These are phyloP conservation scores for Paedocypris micromegethes DNA, from an alignment of 2,797 vertebrate genomes.

Conservation along the genomic window DNA sequence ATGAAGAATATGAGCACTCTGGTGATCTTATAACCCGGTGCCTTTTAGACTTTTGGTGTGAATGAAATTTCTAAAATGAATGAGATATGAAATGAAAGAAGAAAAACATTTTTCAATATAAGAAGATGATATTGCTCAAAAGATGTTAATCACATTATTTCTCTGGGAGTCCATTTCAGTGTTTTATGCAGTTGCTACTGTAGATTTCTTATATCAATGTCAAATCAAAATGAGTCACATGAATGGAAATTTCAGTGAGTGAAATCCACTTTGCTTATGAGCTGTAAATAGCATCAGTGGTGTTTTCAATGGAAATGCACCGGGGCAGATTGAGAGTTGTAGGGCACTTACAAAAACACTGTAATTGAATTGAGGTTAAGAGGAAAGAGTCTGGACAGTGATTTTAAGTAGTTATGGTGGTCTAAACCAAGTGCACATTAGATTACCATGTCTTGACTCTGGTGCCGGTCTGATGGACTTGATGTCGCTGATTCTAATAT, in stretches of 20 bases:
- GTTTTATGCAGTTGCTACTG: slow-evolving; percentile 2
- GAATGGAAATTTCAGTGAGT: background rate
- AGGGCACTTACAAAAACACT: slow-evolving; percentile 12
- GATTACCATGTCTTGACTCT: slow-evolving; percentile 20
- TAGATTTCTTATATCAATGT: background rate
- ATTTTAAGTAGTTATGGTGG: slow-evolving; percentile 17
- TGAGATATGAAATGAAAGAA: slow-evolving; percentile 23
- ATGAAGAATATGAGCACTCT: slow-evolving; percentile 14
- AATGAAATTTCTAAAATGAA: slow-evolving; percentile 10
- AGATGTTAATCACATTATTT: slow-evolving; percentile 1
- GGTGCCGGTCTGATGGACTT: slow-evolving; percentile 16
- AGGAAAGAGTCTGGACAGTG: slow-evolving; percentile 25
- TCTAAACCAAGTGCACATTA: slow-evolving; percentile 16
- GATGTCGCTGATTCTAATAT: slow-evolving; percentile 14
- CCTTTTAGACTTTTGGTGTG: slow-evolving; percentile 6
- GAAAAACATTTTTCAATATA: slow-evolving; percentile 9
- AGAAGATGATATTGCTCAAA: background rate
- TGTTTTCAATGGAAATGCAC: slow-evolving; percentile 33
- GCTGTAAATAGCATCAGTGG: slow-evolving; percentile 14
- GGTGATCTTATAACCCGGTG: slow-evolving; percentile 13
- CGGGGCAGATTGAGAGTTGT: slow-evolving; percentile 31
- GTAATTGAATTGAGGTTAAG: slow-evolving; percentile 22
- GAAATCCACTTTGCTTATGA: slow-evolving; percentile 24
- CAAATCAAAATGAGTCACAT: background rate
- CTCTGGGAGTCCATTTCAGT: background rate